Base-by-base conservation (phyloP, 2,797 vertebrate genomes). In the Chelon auratus region DNA sequence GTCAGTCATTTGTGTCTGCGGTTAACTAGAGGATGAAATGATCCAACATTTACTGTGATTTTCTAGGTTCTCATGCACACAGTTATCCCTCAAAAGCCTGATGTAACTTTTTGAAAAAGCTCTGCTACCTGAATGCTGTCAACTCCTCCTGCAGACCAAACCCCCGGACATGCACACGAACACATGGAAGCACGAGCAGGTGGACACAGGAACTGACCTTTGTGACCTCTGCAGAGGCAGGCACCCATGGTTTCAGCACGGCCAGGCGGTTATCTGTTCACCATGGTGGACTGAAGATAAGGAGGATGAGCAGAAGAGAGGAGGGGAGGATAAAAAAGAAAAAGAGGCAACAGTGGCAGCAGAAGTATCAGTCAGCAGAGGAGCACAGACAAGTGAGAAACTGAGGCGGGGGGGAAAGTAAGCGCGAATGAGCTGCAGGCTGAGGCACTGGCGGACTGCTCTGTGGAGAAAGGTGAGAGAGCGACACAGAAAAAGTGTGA, bases 161-260 rank as follows among this genome's bases (percentile, higher is more conserved):
- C 60, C 13, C 13, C 20, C 55, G 43, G 2, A 68, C 55, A 56
- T 5, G 64, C 37, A 56, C 39, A 78, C 45, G 30, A 3, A 60
- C 12, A 39, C 39, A 11, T 9, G 9, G 24, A 75, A n/a, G 4
- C 39, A 55, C 65, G 67, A 52, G 87, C 78, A 77, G 60, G 75
- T 69, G 63, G 53, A 75, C 53, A 61, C 22, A 6, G 48, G 73
- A 66, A 94, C 94, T 95, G 93, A 95, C 95, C 95, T 95, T 94
- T 94, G 87, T 93, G 93, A 94, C 94, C 92, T 94, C 91, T 95
- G 93, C 92, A 94, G 87, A 95, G 83, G 89, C 94, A 95, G 91
- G 92, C 75, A 87, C 95, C 95, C 95, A 95, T 95, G 86, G 85
- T 94, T 77, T 85, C 71, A 64, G 87, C 80, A 81, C 57, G 50